Conservation (phyloP, 2,113 vertebrate species). For the Tylochromis polylepis region DNA sequence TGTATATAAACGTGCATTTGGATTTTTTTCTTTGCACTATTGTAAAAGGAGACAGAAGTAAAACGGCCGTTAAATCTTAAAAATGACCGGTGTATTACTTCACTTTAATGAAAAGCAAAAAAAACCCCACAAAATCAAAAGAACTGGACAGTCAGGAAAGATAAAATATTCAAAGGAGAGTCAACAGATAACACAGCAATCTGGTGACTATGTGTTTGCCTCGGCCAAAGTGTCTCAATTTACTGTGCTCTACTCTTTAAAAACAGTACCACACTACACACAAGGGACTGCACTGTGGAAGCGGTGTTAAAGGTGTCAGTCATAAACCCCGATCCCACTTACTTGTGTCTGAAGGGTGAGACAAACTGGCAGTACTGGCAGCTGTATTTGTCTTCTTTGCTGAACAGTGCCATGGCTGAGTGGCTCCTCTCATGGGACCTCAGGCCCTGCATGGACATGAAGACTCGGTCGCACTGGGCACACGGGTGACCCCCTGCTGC, state of each 20-base stretch:
- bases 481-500: constrained; percentile 87
- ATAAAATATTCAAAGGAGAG: background rate
- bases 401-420: constrained; percentile 88
- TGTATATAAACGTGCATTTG: background rate
- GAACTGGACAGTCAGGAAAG: background rate
- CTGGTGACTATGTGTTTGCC: background rate
- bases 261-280: background rate
- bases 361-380: constrained; percentile 99
- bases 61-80: background rate
- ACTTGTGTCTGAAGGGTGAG: constrained; percentile 99
- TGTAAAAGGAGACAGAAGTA: background rate
- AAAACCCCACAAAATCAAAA: too few relatives aligned
- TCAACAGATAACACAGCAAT: background rate
- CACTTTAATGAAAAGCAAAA: background rate
- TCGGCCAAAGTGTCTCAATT: background rate
- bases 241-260: background rate
- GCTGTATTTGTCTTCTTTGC: constrained; percentile 93
- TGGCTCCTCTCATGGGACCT: constrained; percentile 98
- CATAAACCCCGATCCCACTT: constrained; percentile 58
- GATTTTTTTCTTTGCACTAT: background rate
- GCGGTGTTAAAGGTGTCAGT: background rate
- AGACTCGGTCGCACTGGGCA: constrained; percentile 90
- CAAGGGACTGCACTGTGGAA: background rate
- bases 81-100: background rate
- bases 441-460: constrained; percentile 99